These are phyloP conservation scores for Spilosoma lubricipeda DNA, from an alignment of 2,888 invertebrate species.

Conservation along the genomic window DNA sequence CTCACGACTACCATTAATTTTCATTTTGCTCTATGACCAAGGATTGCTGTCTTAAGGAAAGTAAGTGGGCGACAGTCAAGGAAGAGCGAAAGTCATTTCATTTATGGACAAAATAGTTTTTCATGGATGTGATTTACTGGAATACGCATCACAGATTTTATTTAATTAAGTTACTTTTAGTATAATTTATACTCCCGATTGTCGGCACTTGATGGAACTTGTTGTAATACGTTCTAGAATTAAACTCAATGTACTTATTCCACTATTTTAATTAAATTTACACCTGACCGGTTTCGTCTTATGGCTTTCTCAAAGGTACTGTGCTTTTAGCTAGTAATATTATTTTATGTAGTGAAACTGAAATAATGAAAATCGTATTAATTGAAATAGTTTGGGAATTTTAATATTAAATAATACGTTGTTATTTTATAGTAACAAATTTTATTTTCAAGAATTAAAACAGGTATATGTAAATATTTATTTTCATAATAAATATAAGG, in stretches of 20 bases:
- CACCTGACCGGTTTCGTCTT: too few relatives aligned
- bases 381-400: background rate
- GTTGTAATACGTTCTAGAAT: too few relatives aligned
- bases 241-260: too few relatives aligned
- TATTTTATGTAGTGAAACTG: background rate
- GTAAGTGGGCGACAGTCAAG: constrained; percentile 55
- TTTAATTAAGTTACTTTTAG: constrained; percentile 27
- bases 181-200: too few relatives aligned
- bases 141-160: constrained; percentile 34
- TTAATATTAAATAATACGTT: too few relatives aligned
- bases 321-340: too few relatives aligned
- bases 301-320: too few relatives aligned
- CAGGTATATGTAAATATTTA: background rate
- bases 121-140: constrained; percentile 42
- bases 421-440: too few relatives aligned
- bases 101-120: constrained; percentile 51
- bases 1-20: constrained; percentile 83
- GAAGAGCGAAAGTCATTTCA: constrained; percentile 56
- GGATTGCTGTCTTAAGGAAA: constrained; percentile 79
- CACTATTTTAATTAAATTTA: too few relatives aligned
- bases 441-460: background rate
- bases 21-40: constrained; percentile 81
- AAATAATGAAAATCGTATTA: background rate
- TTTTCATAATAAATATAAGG: background rate
- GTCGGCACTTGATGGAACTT: too few relatives aligned